These are phyloP conservation scores for Anabas testudineus DNA, from an alignment of 2,797 vertebrate genomes.

Conservation along the genomic window DNA sequence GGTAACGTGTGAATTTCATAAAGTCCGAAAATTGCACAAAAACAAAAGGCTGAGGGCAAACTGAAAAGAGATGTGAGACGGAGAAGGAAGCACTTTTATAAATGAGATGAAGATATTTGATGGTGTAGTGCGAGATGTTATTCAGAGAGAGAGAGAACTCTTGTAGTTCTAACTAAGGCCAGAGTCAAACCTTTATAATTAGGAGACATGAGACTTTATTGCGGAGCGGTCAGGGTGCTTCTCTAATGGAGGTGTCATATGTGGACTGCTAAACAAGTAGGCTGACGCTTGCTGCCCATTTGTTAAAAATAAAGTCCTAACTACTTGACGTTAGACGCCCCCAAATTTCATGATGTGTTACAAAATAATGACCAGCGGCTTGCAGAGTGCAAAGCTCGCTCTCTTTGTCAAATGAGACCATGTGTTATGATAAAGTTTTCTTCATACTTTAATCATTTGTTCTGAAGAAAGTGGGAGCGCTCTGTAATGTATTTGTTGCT, in stretches of 20 bases:
- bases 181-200: slow-evolving; percentile 79
- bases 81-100: slow-evolving; percentile 45
- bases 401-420: slow-evolving; percentile 53
- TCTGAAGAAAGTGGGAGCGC: slow-evolving; percentile 31
- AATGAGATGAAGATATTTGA: slow-evolving; percentile 75
- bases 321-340: slow-evolving; percentile 65
- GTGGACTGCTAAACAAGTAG: slow-evolving; percentile 72
- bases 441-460: slow-evolving; percentile 53
- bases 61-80: slow-evolving; percentile 31
- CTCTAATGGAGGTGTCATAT: slow-evolving; percentile 80
- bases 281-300: slow-evolving; percentile 68
- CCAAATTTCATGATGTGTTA: slow-evolving; percentile 77
- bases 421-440: slow-evolving; percentile 57
- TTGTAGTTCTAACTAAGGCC: slow-evolving; percentile 62
- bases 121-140: slow-evolving; percentile 63
- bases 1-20: slow-evolving; percentile 55
- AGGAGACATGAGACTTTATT: slow-evolving; percentile 73
- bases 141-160: slow-evolving; percentile 61
- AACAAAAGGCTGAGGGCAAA: slow-evolving; percentile 21
- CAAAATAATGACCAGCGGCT: slow-evolving; percentile 77
- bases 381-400: slow-evolving; percentile 34
- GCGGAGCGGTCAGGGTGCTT: slow-evolving; percentile 54
- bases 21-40: slow-evolving; percentile 65
- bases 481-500: slow-evolving; percentile 15
- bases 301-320: slow-evolving; percentile 79